These are phyloP conservation scores for Oxystoma pomonae DNA, from an alignment of 2,888 invertebrate genomes.

Conservation along the genomic window DNA sequence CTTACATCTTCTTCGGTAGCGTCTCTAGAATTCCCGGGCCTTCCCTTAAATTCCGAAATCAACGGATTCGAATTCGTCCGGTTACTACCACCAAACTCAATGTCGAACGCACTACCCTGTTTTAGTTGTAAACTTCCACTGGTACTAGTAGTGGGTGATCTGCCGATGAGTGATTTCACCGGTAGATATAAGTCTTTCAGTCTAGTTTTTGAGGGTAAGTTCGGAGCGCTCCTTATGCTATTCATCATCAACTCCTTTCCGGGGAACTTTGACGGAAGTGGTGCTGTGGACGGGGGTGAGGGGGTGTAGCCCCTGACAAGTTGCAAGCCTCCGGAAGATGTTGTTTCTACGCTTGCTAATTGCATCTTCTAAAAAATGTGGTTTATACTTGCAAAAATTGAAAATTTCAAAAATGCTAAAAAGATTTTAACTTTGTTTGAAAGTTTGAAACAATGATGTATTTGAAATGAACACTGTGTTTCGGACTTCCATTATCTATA, in stretches of 20 bases:
- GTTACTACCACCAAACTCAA: conserved; percentile 39
- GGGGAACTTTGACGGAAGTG: conserved; percentile 76
- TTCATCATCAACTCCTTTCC: conserved; percentile 63
- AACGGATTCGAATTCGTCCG: conserved; percentile 31
- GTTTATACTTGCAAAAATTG: too few species aligned
- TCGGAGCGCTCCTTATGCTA: conserved; percentile 78
- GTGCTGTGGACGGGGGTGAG: conserved; percentile 81
- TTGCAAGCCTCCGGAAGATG: conserved; percentile 55
- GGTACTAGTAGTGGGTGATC: conserved; percentile 59
- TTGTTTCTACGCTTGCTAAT: conserved; percentile 53
- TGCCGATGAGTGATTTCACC: conserved; percentile 62
- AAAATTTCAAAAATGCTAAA: too few species aligned
- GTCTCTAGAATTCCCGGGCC: conserved; percentile 51
- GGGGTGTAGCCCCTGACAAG: conserved; percentile 71
- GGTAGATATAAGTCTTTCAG: conserved; percentile 71
- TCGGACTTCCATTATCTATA: too few species aligned
- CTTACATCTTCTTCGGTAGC: conserved; percentile 42
- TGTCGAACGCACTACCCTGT: conserved; percentile 41
- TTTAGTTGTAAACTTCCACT: conserved; percentile 49
- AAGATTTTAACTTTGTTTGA: too few species aligned
- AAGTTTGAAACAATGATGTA: too few species aligned
- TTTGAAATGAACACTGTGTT: too few species aligned
- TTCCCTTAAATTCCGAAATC: conserved; percentile 58
- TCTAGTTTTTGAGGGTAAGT: conserved; percentile 66
- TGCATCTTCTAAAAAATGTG: conserved; percentile 59